Percentiles rank a stretch among this genome's conserved stretches.
Conservation (phyloP, 2,113 vertebrate genomes). For the Microcebus murinus region DNA sequence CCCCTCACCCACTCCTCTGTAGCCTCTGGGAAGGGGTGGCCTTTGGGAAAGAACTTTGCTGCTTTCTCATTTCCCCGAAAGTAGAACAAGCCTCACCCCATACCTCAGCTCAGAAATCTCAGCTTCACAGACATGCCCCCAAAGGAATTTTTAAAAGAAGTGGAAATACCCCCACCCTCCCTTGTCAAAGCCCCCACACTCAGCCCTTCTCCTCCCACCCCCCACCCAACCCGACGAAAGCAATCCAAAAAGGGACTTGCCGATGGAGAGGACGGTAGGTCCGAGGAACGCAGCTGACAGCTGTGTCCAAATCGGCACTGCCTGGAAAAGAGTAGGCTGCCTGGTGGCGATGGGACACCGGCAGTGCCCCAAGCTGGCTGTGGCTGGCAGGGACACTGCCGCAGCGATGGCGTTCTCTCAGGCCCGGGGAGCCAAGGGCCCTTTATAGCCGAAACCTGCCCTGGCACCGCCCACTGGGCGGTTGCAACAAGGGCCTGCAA, state of each 20-base stretch:
- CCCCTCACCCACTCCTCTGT: conserved; percentile 14
- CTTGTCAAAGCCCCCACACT: not conserved
- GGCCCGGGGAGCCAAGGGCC: conserved; percentile 73
- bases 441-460: conserved; percentile 82
- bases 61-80: not conserved
- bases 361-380: conserved; percentile 63
- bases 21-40: not conserved
- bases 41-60: not conserved
- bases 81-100: not conserved
- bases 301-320: conserved; percentile 44
- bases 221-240: conserved; percentile 54
- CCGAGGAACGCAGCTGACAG: conserved; percentile 43
- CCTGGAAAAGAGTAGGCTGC: conserved; percentile 49
- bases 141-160: not conserved
- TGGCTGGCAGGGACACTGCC: conserved; percentile 66
- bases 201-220: not conserved
- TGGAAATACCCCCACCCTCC: not conserved
- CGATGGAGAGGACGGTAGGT: conserved; percentile 29
- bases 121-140: not conserved
- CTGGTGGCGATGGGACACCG: conserved; percentile 31
- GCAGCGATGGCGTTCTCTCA: conserved; percentile 69
- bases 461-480: conserved; percentile 80
- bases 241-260: conserved; percentile 72
- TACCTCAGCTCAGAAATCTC: not conserved
- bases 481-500: conserved; percentile 70